phyloP scores from a whole-genome alignment of 2,888 invertebrate genomes.

The Thecocarcelia acutangulata region DNA sequence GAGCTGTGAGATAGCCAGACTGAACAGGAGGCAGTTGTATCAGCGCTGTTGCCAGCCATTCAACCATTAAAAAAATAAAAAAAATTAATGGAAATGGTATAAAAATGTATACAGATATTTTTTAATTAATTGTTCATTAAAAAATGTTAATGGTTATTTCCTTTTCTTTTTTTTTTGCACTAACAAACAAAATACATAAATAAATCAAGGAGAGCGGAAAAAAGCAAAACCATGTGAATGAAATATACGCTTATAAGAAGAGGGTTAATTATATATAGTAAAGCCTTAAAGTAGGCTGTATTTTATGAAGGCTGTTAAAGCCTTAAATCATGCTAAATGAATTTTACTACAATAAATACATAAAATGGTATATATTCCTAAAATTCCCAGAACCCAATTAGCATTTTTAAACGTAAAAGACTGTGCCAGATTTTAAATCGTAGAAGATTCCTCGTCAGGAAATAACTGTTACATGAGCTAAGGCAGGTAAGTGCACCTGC shows the following conservation, averaged over 20 bases:
- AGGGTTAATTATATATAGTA: constrained; percentile 10
- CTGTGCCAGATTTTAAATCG: too few relatives aligned
- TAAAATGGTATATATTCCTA: too few relatives aligned
- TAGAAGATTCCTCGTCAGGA: too few relatives aligned
- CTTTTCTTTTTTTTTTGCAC: neutral
- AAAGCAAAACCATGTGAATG: neutral
- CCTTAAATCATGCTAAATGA: constrained; percentile 16
- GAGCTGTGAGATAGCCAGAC: constrained; percentile 40
- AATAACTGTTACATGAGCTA: too few relatives aligned
- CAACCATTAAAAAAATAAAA: constrained; percentile 7
- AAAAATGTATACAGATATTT: constrained; percentile 42
- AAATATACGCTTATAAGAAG: neutral
- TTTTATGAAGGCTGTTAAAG: neutral
- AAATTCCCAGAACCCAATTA: too few relatives aligned
- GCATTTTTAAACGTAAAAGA: too few relatives aligned
- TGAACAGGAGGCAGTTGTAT: constrained; percentile 1
- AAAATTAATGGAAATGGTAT: constrained; percentile 55
- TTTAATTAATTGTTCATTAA: constrained; percentile 64
- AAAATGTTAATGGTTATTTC: constrained; percentile 55
- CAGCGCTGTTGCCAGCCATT: constrained; percentile 21
- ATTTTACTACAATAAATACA: too few relatives aligned
- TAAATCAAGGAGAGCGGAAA: neutral
- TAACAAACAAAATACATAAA: neutral
- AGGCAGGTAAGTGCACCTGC: too few relatives aligned
- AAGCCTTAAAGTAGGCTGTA: neutral